These are phyloP conservation scores for Bergia sp. DNA, from an alignment of 92 coral and sea anemone genomes.

Conservation along the genomic window DNA sequence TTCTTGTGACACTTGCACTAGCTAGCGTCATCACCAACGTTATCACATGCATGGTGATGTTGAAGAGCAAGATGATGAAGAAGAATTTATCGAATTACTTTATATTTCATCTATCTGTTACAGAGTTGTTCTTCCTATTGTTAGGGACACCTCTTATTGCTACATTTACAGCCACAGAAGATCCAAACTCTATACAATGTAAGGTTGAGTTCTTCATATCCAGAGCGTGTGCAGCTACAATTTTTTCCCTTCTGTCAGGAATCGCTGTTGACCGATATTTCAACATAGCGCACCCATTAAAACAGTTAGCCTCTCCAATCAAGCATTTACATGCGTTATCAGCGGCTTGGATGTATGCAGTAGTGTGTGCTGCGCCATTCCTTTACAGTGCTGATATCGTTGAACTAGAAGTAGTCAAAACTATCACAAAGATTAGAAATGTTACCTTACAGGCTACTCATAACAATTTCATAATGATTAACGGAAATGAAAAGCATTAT, in stretches of 20 bases:
- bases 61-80: slow-evolving; percentile 21
- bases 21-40: not conserved
- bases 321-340: slow-evolving; percentile 2
- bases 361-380: slow-evolving; percentile 18
- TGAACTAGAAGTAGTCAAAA: not conserved
- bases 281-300: slow-evolving; percentile 24
- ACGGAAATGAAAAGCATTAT: not conserved
- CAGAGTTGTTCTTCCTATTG: slow-evolving; percentile 19
- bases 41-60: slow-evolving; percentile 24
- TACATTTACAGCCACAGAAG: not conserved
- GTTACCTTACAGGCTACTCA: not conserved
- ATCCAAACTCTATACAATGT: slow-evolving; percentile 17
- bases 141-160: slow-evolving; percentile 23
- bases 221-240: slow-evolving; percentile 32
- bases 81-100: slow-evolving; percentile 40
- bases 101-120: slow-evolving; percentile 21
- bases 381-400: slow-evolving; percentile 20
- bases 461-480: too few species aligned
- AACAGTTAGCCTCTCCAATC: not conserved
- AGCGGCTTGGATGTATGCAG: slow-evolving; percentile 28
- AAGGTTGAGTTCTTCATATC: slow-evolving; percentile 33
- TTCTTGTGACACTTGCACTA: not conserved
- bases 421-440: not conserved
- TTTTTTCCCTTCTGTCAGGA: slow-evolving; percentile 34
- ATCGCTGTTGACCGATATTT: slow-evolving; percentile 37